phyloP scores from a whole-genome alignment of 2,113 vertebrate species.

The Pteropus alecto region DNA sequence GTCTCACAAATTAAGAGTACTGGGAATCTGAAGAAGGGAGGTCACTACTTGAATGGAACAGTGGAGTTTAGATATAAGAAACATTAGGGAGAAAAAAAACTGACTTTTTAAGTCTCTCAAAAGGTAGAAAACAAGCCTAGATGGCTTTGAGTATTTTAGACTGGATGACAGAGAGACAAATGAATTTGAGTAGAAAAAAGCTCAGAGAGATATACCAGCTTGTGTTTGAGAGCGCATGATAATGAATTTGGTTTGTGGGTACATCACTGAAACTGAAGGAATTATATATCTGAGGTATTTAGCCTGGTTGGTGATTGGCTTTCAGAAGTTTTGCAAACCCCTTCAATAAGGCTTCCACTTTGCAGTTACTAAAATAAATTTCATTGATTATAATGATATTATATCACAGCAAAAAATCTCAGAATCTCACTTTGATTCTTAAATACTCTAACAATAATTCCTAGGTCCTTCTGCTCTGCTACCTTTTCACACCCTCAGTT shows the following conservation, averaged over 20 bases:
- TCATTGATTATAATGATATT: background rate
- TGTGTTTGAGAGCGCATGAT: background rate
- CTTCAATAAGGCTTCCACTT: background rate
- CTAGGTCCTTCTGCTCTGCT: background rate
- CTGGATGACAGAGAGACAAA: background rate
- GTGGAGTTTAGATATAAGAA: background rate
- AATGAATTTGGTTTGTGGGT: background rate
- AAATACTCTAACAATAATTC: background rate
- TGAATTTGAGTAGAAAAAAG: fast-evolving
- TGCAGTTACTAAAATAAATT: background rate
- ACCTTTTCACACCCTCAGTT: background rate
- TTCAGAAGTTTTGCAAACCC: background rate
- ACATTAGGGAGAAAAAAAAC: background rate
- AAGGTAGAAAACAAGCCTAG: background rate
- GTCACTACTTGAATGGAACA: background rate
- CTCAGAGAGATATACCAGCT: background rate
- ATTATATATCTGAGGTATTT: background rate
- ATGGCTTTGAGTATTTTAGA: background rate
- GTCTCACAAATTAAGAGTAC: background rate
- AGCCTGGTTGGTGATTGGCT: background rate
- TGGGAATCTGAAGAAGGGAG: background rate
- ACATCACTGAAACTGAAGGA: background rate
- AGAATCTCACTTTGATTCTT: background rate
- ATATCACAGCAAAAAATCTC: background rate
- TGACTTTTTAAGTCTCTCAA: background rate